phyloP scores from a whole-genome alignment of 1,140 invertebrate genomes.

The Drosophila saltans region DNA sequence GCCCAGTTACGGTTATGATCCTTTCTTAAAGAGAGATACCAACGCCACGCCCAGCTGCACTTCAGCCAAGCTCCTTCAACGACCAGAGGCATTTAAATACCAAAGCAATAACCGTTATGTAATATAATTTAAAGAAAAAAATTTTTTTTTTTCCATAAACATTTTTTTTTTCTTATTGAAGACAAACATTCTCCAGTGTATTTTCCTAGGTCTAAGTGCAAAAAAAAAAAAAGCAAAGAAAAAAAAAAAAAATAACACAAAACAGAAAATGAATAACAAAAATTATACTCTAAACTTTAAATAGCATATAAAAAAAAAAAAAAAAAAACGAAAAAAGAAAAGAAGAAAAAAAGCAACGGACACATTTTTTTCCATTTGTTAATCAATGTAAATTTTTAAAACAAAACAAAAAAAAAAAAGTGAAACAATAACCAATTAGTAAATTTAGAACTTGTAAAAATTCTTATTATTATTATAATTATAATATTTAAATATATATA shows the following conservation, averaged over 20 bases:
- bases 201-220: slow-evolving; percentile 60
- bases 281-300: slow-evolving; percentile 28
- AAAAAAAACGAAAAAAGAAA: slow-evolving; percentile 9
- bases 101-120: slow-evolving; percentile 81
- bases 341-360: slow-evolving; percentile 18
- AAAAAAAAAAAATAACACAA: slow-evolving; percentile 4
- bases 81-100: slow-evolving; percentile 81
- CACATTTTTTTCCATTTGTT: slow-evolving; percentile 20
- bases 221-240: slow-evolving; percentile 15
- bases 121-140: slow-evolving; percentile 75
- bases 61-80: slow-evolving; percentile 53
- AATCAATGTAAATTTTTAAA: slow-evolving; percentile 31
- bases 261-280: slow-evolving; percentile 21
- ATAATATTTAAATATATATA: slow-evolving; percentile 9
- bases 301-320: slow-evolving; percentile 20
- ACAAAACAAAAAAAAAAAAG: slow-evolving; percentile 25
- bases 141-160: slow-evolving; percentile 40
- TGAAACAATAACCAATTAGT: slow-evolving; percentile 16
- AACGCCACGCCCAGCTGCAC: slow-evolving; percentile 29
- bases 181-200: slow-evolving; percentile 78
- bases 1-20: slow-evolving; percentile 53
- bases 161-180: slow-evolving; percentile 48
- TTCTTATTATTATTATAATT: slow-evolving; percentile 14
- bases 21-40: slow-evolving; percentile 24
- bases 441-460: slow-evolving; percentile 20